Base-by-base conservation (phyloP, 2,888 invertebrate genomes). In the Cerastis rubricosa region DNA sequence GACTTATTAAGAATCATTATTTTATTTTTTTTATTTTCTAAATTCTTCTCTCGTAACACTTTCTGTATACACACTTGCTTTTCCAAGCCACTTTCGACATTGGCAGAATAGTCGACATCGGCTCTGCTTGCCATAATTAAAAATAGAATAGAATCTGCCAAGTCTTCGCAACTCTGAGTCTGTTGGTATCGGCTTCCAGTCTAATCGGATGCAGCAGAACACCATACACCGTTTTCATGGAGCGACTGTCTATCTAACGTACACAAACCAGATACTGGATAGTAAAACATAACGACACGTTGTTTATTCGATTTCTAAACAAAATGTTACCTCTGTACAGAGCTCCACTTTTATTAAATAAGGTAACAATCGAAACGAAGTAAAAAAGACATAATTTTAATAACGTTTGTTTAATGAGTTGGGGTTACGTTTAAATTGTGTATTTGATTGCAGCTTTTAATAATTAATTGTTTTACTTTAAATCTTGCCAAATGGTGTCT, bases 401-500 rank as follows among this genome's bases (percentile, higher is more conserved):
- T 64, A 61, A 54, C 43, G 68, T 65, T 84, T 59, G 35, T 85
- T 74, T 80, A 67, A 12, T 61, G 47, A 66, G 69, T 74, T 68
- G 71, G 76, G 61, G 85, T 83, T 81, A 84, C 72, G 82, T 84
- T 85, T 85, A 59, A 66, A 72, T 77, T 75, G 64, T 76, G 72
- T 83, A 59, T 85, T 83, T 80, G 72, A 75, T 49, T 77, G 57
- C 81, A 70, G 76, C 69, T 77, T 76, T 35, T 84, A 63, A 66
- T 70, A 61, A 66, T 69, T 70, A 61, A 66, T 69, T 76, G 64
- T 81, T 76, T 71, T 74, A 43, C 40, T 64, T 64, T 43, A 43
- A 59, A 85, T 77, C 82, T 84, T 84, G 83, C 83, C 83, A 84
- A 84, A 83, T 78, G 74, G 74, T 83, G 67, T 69, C 69, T 71